Conservation (phyloP, 2,113 vertebrate genomes). For the Rhagologus leucostigma region DNA sequence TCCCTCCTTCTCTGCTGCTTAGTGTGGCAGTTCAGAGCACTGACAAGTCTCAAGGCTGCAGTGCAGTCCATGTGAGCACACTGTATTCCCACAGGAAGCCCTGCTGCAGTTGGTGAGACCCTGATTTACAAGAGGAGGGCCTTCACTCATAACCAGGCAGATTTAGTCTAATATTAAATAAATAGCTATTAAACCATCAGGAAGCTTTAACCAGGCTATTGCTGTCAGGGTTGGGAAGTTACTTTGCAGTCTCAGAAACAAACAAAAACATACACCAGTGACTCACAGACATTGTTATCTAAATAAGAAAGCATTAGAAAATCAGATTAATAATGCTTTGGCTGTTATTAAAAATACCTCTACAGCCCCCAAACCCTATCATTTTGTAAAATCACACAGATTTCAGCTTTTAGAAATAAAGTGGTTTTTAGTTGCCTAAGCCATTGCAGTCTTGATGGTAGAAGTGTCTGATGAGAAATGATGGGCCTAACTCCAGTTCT, state of each 20-base stretch:
- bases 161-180: neutral
- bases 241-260: neutral
- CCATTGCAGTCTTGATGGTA: neutral
- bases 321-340: neutral
- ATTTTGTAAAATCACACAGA: neutral
- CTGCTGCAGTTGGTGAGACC: neutral
- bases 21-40: neutral
- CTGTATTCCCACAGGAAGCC: neutral
- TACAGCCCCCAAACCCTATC: neutral
- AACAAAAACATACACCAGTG: neutral
- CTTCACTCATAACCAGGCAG: neutral
- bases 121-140: neutral
- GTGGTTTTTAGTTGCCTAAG: neutral
- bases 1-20: neutral
- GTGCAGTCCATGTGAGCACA: accelerated
- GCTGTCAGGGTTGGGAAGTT: neutral
- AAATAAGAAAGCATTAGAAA: neutral
- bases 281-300: neutral
- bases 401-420: neutral
- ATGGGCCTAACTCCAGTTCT: neutral
- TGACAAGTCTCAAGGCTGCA: neutral
- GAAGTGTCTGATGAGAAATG: neutral
- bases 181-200: neutral
- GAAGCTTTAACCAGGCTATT: neutral
- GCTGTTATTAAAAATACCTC: neutral